Percentiles rank a stretch among this genome's conserved stretches.
phyloP scores from a whole-genome alignment of 1,140 invertebrate species.

The Aphis gossypii region DNA sequence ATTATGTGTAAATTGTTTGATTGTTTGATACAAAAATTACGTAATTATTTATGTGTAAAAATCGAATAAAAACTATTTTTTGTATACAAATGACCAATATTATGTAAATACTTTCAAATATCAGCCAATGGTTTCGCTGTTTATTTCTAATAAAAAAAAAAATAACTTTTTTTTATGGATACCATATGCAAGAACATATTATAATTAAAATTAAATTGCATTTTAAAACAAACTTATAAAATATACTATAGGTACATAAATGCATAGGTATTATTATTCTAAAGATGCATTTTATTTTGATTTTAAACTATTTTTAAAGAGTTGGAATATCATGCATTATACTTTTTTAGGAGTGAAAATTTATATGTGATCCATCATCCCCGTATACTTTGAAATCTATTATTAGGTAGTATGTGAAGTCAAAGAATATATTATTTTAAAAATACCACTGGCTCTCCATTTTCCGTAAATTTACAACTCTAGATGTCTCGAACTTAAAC shows the following conservation, averaged over 20 bases:
- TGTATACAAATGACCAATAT: background rate
- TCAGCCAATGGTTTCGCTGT: too few relatives aligned
- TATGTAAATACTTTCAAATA: too few relatives aligned
- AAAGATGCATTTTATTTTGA: background rate
- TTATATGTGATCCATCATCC: background rate
- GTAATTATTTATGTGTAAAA: background rate
- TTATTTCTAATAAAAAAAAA: too few relatives aligned
- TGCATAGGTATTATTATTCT: background rate
- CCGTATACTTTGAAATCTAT: background rate
- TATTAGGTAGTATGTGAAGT: background rate
- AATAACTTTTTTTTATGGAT: too few relatives aligned
- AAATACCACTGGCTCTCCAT: background rate
- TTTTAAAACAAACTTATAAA: background rate
- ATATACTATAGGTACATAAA: background rate
- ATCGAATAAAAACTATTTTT: background rate
- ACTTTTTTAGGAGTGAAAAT: background rate
- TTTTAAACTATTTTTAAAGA: too few relatives aligned
- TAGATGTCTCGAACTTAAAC: background rate
- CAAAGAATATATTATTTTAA: background rate
- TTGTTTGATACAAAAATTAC: background rate
- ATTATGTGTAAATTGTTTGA: background rate
- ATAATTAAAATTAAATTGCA: too few relatives aligned
- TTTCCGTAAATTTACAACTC: background rate
- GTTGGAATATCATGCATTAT: too few relatives aligned
- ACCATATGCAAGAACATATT: too few relatives aligned